Evolutionary conservation across 2,113 vertebrate genomes (phyloP).

Genomic region (Hypomesus transpacificus): DNA sequence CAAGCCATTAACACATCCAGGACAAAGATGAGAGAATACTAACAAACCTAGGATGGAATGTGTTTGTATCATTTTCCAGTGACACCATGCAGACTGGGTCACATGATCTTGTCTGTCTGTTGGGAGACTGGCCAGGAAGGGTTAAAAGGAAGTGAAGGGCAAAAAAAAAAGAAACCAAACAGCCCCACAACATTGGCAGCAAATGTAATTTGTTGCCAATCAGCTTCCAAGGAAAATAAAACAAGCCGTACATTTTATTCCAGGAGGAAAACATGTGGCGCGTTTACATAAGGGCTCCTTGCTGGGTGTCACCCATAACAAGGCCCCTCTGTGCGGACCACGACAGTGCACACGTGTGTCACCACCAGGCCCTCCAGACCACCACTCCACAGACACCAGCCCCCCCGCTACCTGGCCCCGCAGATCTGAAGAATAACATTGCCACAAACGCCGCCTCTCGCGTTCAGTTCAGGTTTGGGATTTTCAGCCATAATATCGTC

Average conservation of each 20-base stretch:
- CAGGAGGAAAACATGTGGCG: slow-evolving; percentile 48
- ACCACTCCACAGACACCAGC: slow-evolving; percentile 52
- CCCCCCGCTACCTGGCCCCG: slow-evolving; percentile 31
- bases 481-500: neutral
- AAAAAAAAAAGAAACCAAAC: neutral
- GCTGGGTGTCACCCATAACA: slow-evolving; percentile 49
- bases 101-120: slow-evolving; percentile 1
- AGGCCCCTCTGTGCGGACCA: slow-evolving; percentile 39
- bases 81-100: slow-evolving; percentile 11
- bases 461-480: neutral
- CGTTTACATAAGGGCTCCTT: slow-evolving; percentile 61
- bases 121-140: neutral
- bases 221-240: slow-evolving; percentile 51
- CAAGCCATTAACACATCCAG: slow-evolving; percentile 31
- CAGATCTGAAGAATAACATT: slow-evolving; percentile 10
- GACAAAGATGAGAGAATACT: slow-evolving; percentile 19
- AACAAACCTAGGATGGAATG: slow-evolving; percentile 8
- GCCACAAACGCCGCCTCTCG: no score
- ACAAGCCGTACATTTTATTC: slow-evolving; percentile 54
- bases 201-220: slow-evolving; percentile 30
- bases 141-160: slow-evolving; percentile 6
- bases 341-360: slow-evolving; percentile 32
- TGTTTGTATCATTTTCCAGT: slow-evolving; percentile 29
- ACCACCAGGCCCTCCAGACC: slow-evolving; percentile 38
- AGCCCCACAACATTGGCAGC: neutral